Percentiles rank a stretch among this genome's conserved stretches.
Conservation (phyloP, 2,888 invertebrate genomes). For the Sialis lutaria region DNA sequence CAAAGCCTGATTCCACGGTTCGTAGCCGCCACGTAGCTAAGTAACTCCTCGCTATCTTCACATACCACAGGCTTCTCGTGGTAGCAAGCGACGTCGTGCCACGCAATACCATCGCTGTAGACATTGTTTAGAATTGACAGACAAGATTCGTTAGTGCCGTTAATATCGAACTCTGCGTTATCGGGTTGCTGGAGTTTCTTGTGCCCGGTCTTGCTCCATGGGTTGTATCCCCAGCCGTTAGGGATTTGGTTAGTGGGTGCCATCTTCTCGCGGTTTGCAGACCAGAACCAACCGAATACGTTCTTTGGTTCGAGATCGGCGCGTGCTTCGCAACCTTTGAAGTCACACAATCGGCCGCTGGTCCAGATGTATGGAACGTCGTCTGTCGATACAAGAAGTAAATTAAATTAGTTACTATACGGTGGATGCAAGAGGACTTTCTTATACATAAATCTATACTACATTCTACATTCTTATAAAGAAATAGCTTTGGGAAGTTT, state of each 20-base stretch:
- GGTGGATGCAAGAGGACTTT: no score
- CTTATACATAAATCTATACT: no score
- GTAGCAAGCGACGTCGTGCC: constrained; percentile 89
- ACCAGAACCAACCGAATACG: constrained; percentile 86
- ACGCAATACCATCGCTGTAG: constrained; percentile 83
- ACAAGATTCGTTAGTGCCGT: constrained; percentile 74
- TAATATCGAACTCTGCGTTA: constrained; percentile 82
- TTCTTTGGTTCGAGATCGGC: constrained; percentile 73
- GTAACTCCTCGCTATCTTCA: constrained; percentile 76
- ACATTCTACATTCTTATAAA: not conserved
- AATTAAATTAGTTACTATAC: not conserved
- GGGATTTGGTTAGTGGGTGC: constrained; percentile 60
- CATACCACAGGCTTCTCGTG: constrained; percentile 85
- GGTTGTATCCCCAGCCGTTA: constrained; percentile 64
- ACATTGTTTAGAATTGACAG: constrained; percentile 79
- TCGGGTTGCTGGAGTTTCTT: constrained; percentile 78
- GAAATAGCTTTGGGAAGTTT: not conserved
- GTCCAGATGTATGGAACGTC: constrained; percentile 90
- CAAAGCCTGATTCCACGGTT: constrained; percentile 72
- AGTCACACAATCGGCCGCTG: constrained; percentile 79
- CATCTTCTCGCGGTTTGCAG: constrained; percentile 74
- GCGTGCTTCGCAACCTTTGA: constrained; percentile 80
- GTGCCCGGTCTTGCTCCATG: constrained; percentile 82
- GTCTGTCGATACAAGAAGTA: constrained; percentile 28
- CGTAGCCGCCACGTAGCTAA: constrained; percentile 69